Percentiles rank a stretch among this genome's conserved stretches.
Conservation (phyloP, 1,140 invertebrate species). For the Temnothorax curvispinosus region DNA sequence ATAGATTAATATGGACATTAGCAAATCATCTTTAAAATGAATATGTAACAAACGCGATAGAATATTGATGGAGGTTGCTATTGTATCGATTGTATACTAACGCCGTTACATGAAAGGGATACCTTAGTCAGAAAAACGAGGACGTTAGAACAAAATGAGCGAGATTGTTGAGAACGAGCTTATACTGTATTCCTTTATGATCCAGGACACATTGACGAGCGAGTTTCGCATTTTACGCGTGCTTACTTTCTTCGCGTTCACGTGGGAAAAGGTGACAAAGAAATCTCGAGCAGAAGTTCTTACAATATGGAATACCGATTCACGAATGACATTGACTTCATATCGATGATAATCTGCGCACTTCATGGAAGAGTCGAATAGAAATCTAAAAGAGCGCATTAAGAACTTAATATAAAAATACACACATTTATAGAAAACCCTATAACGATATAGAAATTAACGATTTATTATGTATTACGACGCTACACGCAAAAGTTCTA, state of each 20-base stretch:
- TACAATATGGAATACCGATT: not conserved
- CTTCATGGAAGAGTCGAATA: too few species aligned
- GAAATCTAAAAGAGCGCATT: too few species aligned
- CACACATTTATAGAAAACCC: too few species aligned
- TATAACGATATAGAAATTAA: too few species aligned
- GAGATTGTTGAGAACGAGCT: constrained; percentile 17
- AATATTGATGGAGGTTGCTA: constrained; percentile 21
- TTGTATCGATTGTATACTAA: constrained; percentile 65
- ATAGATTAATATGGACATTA: constrained; percentile 38
- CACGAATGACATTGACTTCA: not conserved
- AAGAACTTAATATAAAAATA: too few species aligned
- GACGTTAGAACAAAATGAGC: constrained; percentile 30
- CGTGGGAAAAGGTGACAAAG: not conserved
- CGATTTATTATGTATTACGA: too few species aligned
- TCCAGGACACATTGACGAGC: not conserved
- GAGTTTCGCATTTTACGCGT: constrained; percentile 9
- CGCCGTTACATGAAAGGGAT: constrained; percentile 46
- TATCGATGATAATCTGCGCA: not conserved
- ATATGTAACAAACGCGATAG: constrained; percentile 32
- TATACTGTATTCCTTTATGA: constrained; percentile 2
- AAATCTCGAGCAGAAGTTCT: not conserved
- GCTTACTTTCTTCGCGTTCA: not conserved
- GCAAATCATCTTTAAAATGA: constrained; percentile 58
- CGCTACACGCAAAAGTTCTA: too few species aligned
- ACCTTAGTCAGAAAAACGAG: constrained; percentile 60